A percentile compares a stretch with the other conserved stretches of the same genome.
Evolutionary conservation across 1,140 invertebrate species (phyloP).

Genomic region (Copidosoma floridanum): DNA sequence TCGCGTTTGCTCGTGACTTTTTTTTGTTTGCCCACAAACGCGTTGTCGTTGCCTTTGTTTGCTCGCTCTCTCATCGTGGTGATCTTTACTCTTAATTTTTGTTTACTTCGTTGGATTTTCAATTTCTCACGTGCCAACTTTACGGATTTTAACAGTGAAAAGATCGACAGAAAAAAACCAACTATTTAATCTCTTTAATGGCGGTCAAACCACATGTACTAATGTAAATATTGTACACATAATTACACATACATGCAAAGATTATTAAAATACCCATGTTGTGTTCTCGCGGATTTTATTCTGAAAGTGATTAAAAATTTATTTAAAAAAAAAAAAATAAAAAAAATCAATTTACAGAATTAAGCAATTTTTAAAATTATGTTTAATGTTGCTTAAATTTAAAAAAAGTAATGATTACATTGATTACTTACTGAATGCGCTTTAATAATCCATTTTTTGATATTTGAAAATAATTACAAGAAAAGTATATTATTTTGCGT

Average conservation of each 20-base stretch:
- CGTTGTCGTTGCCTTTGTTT: too few species aligned
- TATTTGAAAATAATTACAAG: too few species aligned
- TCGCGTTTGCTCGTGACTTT: not conserved
- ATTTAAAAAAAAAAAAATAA: not conserved
- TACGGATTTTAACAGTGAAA: not conserved
- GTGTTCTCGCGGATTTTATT: not conserved
- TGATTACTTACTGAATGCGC: too few species aligned
- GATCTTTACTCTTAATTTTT: not conserved
- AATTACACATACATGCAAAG: not conserved
- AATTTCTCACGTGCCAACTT: not conserved
- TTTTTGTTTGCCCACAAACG: not conserved
- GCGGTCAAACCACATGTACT: too few species aligned
- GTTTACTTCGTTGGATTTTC: not conserved
- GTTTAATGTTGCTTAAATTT: too few species aligned
- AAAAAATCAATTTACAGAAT: too few species aligned
- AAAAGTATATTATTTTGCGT: not conserved
- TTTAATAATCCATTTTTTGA: too few species aligned
- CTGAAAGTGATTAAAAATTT: not conserved
- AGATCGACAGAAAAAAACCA: too few species aligned
- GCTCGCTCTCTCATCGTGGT: not conserved
- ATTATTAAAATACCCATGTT: not conserved
- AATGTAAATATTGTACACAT: conserved; percentile 5
- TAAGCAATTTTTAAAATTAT: too few species aligned
- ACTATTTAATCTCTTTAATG: too few species aligned
- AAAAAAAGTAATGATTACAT: too few species aligned